phyloP scores from a whole-genome alignment of 2,797 vertebrate species.

The Cyprinella venusta region DNA sequence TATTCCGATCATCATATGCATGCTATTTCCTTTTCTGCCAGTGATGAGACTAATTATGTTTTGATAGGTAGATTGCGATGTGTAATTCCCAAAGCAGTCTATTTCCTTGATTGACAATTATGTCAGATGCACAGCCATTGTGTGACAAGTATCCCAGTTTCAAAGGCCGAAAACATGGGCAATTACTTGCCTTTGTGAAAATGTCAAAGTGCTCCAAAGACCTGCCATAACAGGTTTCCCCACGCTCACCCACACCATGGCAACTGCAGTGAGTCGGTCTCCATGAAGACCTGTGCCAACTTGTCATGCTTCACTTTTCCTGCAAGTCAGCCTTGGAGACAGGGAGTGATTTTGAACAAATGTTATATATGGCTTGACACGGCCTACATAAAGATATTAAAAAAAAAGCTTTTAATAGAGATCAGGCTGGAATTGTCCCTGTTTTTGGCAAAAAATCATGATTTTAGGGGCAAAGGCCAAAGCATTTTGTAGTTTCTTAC shows the following conservation, averaged over 20 bases:
- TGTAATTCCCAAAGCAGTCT: neutral
- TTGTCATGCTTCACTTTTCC: slow-evolving; percentile 33
- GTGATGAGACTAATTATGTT: neutral
- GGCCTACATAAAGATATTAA: neutral
- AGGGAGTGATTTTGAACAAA: neutral
- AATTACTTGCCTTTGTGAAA: slow-evolving; percentile 33
- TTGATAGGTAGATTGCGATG: neutral
- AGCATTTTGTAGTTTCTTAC: too few relatives aligned
- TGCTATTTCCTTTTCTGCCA: neutral
- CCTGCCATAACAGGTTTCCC: slow-evolving; percentile 45
- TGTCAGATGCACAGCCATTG: neutral
- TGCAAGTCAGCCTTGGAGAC: slow-evolving; percentile 34
- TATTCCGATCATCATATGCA: too few relatives aligned
- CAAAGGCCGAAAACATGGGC: neutral
- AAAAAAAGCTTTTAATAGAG: neutral
- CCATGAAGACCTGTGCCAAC: slow-evolving; percentile 38
- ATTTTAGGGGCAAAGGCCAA: neutral
- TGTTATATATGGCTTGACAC: neutral
- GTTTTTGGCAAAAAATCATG: neutral
- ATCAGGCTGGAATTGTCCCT: neutral
- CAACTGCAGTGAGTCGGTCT: slow-evolving; percentile 16
- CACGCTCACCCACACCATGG: slow-evolving; percentile 25
- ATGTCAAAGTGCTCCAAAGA: slow-evolving; percentile 33
- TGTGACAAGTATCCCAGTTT: neutral
- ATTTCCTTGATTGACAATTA: neutral